Evolutionary conservation across 2,888 invertebrate genomes (phyloP).

Genomic region (Andrena hattorfiana): DNA sequence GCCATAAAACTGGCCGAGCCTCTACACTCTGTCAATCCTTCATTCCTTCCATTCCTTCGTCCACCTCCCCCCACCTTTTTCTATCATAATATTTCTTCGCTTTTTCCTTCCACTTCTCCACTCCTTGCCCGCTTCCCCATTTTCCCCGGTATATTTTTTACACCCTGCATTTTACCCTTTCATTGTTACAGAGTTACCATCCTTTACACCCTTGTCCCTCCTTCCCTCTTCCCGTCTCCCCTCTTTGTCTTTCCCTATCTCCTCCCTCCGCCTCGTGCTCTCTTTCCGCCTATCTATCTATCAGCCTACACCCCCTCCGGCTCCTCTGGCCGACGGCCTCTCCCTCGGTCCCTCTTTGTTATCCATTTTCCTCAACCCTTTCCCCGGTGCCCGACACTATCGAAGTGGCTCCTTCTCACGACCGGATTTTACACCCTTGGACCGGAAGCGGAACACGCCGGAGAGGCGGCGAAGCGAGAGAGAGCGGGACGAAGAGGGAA

Average conservation of each 20-base stretch:
- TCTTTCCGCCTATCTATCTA: slow-evolving; percentile 8
- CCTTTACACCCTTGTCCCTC: slow-evolving; percentile 6
- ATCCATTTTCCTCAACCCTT: slow-evolving; percentile 55
- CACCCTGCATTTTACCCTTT: slow-evolving; percentile 9
- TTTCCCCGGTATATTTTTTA: slow-evolving; percentile 16
- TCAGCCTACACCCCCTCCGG: slow-evolving; percentile 15
- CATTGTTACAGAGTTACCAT: slow-evolving; percentile 7
- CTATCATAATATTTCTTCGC: slow-evolving; percentile 25
- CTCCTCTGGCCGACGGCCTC: slow-evolving; percentile 8
- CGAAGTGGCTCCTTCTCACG: slow-evolving; percentile 53
- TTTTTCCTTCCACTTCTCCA: neutral
- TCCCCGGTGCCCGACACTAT: slow-evolving; percentile 30
- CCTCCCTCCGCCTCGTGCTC: slow-evolving; percentile 4
- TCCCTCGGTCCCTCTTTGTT: slow-evolving; percentile 25
- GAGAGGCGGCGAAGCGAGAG: slow-evolving; percentile 7
- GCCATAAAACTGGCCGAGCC: slow-evolving; percentile 77
- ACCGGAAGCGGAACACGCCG: slow-evolving; percentile 42
- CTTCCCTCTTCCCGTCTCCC: neutral
- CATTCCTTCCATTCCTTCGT: slow-evolving; percentile 36
- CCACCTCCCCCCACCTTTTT: slow-evolving; percentile 14
- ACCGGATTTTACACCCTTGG: slow-evolving; percentile 58
- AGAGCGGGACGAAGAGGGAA: neutral
- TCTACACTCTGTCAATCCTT: slow-evolving; percentile 60
- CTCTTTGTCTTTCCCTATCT: neutral
- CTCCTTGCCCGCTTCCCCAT: slow-evolving; percentile 1